Base-by-base conservation (phyloP, 2,888 invertebrate species). In the Lasioglossum lativentre region DNA sequence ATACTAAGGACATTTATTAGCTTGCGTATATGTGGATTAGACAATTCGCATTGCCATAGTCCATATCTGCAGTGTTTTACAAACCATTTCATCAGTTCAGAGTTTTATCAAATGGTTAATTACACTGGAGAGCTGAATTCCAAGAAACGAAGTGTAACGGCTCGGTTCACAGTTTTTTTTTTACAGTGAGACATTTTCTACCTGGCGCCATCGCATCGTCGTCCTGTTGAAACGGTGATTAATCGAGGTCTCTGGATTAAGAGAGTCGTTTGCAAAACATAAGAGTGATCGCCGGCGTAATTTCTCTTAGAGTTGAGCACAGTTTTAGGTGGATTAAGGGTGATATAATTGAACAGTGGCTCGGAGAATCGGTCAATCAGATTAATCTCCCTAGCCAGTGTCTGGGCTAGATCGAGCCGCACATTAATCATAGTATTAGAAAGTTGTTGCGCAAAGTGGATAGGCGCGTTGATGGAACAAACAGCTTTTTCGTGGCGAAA, bases 401-500 rank as follows among this genome's bases (percentile, higher is more conserved):
- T 27, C 30, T 52, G 47, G 56, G n/a, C 12, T 59, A 30, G 34
- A 42, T 68, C 52, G 38, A 82, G 75, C 78, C 78, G 40, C 56
- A 8, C 71, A 82, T 84, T 84, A 84, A 84, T 84, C 82, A 82
- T 52, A 8, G 78, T 63, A 63, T 84, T 82, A 75, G 77, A 82
- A 84, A 84, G 83, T 84, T 5, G 1, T 45, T 27, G 40, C 16
- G 19, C 34, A 38, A 42, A 19, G 8, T 27, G 30, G n/a, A 68
- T 42, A 19, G 12, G 27, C 45, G 34, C 38, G 30, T 40, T 30
- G n/a, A 30, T 38, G n/a, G 19, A 45, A 23, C 16, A 30, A 42
- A 23, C 34, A 66, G 52, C 71, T 52, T 75, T 40, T 27, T 75
- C 47, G 42, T 38, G 40, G 14, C 4, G 16, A 34, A 52, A 47